Base-by-base conservation (phyloP, 2,113 vertebrate genomes). In the Oreochromis niloticus region DNA sequence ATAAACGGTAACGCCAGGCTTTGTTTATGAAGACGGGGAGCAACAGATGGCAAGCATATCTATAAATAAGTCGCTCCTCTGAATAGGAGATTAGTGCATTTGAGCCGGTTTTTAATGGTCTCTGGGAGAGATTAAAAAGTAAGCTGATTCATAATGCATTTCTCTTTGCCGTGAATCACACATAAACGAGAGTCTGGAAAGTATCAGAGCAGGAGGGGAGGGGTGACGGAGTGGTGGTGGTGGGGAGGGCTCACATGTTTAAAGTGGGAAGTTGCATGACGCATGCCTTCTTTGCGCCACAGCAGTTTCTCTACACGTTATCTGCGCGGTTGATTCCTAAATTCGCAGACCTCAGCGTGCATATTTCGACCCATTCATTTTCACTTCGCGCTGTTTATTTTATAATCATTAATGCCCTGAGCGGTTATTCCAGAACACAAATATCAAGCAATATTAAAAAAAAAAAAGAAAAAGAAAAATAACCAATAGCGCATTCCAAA, bases 21-120 rank as follows among this genome's bases (percentile, higher is more conserved):
- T 91, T 90, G 87, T 93, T 90, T 91, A 82, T 61, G 88, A 90
- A 92, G 93, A 93, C 55, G 61, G 61, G 66, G 75, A 87, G 92
- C 91, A 94, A 92, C 96, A 97, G 96, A 96, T 97, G 96, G 96
- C 91, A 90, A 90, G 91, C 92, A 95, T 96, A 95, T 96, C 95
- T 95, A 95, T 96, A 95, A 96, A 96, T 96, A 97, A 95, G 93
- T 95, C 93, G 71, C 90, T 92, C 94, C 88, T 92, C 91, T 93
- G 93, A 91, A 92, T 85, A 86, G 94, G 87, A 95, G 96, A 96
- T 97, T 96, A 96, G 88, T 92, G 94, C 94, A 91, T 96, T 96
- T 95, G 91, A 96, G 95, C 93, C 83, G 80, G 79, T 94, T 95
- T 95, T 95, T 95, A 95, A 96, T 96, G 95, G 95, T 95, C 89